phyloP scores from a whole-genome alignment of 1,140 invertebrate species.

The Drosophila kikkawai region DNA sequence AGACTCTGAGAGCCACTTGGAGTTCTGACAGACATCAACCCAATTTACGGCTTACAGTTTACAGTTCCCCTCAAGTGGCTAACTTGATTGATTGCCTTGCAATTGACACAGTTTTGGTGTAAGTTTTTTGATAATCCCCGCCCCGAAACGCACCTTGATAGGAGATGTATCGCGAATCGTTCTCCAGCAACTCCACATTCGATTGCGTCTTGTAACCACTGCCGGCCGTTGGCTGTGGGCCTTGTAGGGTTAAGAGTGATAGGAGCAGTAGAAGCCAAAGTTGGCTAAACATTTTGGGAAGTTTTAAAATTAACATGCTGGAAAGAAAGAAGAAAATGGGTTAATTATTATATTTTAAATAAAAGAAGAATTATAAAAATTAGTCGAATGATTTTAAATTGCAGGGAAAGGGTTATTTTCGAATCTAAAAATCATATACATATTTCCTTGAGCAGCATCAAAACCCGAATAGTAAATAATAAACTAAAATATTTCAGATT shows the following conservation, averaged over 20 bases:
- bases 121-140: conserved; percentile 62
- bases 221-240: conserved; percentile 21
- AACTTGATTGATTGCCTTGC: conserved; percentile 68
- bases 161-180: conserved; percentile 85
- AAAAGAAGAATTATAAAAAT: background rate
- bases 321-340: conserved; percentile 18
- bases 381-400: background rate
- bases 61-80: conserved; percentile 33
- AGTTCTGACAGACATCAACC: conserved; percentile 65
- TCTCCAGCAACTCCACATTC: conserved; percentile 75
- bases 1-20: conserved; percentile 51
- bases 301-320: conserved; percentile 79
- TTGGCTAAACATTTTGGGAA: conserved; percentile 65
- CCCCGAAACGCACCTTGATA: conserved; percentile 84
- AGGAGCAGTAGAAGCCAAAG: conserved; percentile 46
- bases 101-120: conserved; percentile 71
- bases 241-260: conserved; percentile 43
- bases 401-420: too few relatives aligned
- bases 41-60: conserved; percentile 54
- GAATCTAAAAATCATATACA: too few relatives aligned
- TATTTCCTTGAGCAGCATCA: too few relatives aligned
- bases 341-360: background rate
- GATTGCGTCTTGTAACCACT: conserved; percentile 46
- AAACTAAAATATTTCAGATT: too few relatives aligned
- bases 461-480: too few relatives aligned